phyloP scores from a whole-genome alignment of 2,888 invertebrate genomes.

The Acronicta alni region DNA sequence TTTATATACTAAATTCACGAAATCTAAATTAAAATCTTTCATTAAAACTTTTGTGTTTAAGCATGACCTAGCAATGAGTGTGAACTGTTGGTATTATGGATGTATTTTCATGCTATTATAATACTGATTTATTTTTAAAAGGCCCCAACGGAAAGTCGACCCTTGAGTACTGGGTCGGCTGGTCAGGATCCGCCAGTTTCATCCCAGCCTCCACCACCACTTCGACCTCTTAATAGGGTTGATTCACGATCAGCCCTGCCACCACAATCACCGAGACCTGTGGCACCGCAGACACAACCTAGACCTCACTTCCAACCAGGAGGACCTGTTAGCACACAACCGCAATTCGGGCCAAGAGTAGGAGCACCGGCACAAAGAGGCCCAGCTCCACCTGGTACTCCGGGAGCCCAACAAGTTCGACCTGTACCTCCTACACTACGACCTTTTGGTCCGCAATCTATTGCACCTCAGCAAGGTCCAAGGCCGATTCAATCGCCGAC shows the following conservation, averaged over 20 bases:
- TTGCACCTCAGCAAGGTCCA: conserved; percentile 74
- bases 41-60: conserved; percentile 33
- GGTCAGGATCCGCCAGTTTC: conserved; percentile 67
- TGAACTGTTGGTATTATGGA: neutral
- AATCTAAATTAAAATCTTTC: conserved; percentile 47
- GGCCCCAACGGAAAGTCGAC: conserved; percentile 78
- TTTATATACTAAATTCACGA: conserved; percentile 12
- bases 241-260: conserved; percentile 82
- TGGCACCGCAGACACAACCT: conserved; percentile 68
- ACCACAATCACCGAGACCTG: conserved; percentile 73
- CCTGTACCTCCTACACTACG: conserved; percentile 72
- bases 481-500: conserved; percentile 74
- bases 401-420: conserved; percentile 73
- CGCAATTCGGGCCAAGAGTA: conserved; percentile 76
- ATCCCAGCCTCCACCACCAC: conserved; percentile 70
- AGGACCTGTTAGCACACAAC: conserved; percentile 76
- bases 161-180: conserved; percentile 69
- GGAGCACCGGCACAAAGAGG: conserved; percentile 73
- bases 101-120: conserved; percentile 16
- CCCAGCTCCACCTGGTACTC: conserved; percentile 68
- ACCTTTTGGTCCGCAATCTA: conserved; percentile 79
- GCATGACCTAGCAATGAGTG: conserved; percentile 16
- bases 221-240: conserved; percentile 77
- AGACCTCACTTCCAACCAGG: conserved; percentile 85
- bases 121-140: conserved; percentile 66